Evolutionary conservation across 2,797 vertebrate species (phyloP).

Genomic region (Pseudopleuronectes americanus): DNA sequence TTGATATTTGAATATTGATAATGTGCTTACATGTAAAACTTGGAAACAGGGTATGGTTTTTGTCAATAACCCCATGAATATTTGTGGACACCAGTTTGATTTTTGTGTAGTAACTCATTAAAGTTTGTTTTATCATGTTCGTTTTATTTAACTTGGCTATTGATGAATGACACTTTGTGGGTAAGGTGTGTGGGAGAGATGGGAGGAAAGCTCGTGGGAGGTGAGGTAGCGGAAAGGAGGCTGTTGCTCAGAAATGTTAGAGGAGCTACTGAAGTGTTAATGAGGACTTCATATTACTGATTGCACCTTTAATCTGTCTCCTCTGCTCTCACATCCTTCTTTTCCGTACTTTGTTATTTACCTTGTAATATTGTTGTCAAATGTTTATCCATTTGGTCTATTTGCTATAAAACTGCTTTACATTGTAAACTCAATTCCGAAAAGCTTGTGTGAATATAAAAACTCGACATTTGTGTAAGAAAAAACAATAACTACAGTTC

Average conservation of each 20-base stretch:
- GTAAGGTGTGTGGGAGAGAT: not conserved
- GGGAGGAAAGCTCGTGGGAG: not conserved
- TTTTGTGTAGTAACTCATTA: not conserved
- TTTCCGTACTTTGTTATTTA: conserved; percentile 18
- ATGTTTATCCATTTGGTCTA: conserved; percentile 14
- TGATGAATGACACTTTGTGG: not conserved
- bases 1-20: too few species aligned
- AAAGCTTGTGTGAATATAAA: conserved; percentile 40
- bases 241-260: not conserved
- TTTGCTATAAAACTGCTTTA: conserved; percentile 11
- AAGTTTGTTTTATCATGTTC: not conserved
- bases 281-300: not conserved
- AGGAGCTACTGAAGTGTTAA: not conserved
- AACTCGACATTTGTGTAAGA: conserved; percentile 47
- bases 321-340: not conserved
- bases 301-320: conserved; percentile 9
- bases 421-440: conserved; percentile 17
- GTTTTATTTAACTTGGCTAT: not conserved
- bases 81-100: not conserved
- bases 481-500: conserved; percentile 11
- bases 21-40: not conserved
- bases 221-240: not conserved
- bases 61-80: not conserved
- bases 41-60: not conserved
- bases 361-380: conserved; percentile 3